A percentile compares a stretch with the other conserved stretches of the same genome.
phyloP scores from a whole-genome alignment of 2,113 vertebrate genomes.

The Lutjanus erythropterus region DNA sequence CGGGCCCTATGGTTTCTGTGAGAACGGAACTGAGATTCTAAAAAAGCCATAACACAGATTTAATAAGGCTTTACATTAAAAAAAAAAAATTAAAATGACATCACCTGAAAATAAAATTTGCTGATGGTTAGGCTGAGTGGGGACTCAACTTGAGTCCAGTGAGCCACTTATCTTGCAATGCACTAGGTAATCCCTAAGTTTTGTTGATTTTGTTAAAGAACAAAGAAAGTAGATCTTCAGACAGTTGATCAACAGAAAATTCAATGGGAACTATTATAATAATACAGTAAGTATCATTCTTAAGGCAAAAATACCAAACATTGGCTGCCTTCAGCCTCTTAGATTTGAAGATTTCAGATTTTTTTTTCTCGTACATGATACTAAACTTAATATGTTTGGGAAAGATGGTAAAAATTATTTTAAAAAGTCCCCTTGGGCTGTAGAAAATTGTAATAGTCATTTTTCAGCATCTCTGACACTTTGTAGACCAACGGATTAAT shows the following conservation, averaged over 20 bases:
- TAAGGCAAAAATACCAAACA: background rate
- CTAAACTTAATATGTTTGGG: background rate
- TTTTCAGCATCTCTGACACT: background rate
- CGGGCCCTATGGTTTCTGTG: too few species aligned
- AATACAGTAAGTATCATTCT: background rate
- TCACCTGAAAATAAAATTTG: too few species aligned
- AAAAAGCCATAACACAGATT: too few species aligned
- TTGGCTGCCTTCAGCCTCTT: background rate
- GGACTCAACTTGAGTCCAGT: too few species aligned
- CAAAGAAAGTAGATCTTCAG: background rate
- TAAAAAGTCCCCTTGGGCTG: background rate
- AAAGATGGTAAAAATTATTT: background rate
- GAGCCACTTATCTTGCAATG: too few species aligned
- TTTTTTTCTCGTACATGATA: background rate
- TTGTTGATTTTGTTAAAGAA: background rate
- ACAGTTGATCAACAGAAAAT: background rate
- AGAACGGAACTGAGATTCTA: too few species aligned
- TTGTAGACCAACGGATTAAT: background rate
- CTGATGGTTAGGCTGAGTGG: too few species aligned
- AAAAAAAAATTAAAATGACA: too few species aligned
- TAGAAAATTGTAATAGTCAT: background rate
- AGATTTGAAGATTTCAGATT: background rate
- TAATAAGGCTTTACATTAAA: too few species aligned
- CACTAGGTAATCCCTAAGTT: too few species aligned
- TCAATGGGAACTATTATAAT: background rate